These are phyloP conservation scores for Chrysolina americana DNA, from an alignment of 2,888 invertebrate genomes.

Conservation along the genomic window DNA sequence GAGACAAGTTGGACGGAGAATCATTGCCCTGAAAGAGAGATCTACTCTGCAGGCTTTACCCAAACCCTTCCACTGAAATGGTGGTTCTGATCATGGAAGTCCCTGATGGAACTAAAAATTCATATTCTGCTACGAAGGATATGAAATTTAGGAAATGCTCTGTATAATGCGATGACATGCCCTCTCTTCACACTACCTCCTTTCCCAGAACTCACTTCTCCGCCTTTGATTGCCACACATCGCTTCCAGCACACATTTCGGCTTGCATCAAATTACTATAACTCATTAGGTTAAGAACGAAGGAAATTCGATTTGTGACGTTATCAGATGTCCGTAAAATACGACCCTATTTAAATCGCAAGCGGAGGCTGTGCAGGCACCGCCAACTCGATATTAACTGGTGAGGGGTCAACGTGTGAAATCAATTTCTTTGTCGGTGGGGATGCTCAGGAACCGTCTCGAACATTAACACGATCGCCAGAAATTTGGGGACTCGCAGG, in stretches of 20 bases:
- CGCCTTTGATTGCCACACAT: background rate
- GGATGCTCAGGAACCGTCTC: slow-evolving; percentile 17
- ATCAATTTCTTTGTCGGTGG: slow-evolving; percentile 60
- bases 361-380: slow-evolving; percentile 21
- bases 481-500: background rate
- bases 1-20: too few species aligned
- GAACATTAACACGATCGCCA: slow-evolving; percentile 14
- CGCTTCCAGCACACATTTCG: slow-evolving; percentile 51
- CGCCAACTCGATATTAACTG: slow-evolving; percentile 58
- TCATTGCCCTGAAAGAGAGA: too few species aligned
- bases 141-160: too few species aligned
- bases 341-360: slow-evolving; percentile 34
- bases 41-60: too few species aligned
- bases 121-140: too few species aligned
- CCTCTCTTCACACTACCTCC: background rate
- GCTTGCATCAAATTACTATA: slow-evolving; percentile 66
- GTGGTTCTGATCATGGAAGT: too few species aligned
- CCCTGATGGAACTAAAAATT: too few species aligned
- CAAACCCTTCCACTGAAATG: too few species aligned
- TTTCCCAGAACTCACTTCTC: background rate
- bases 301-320: slow-evolving; percentile 64
- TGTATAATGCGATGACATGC: too few species aligned
- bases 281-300: slow-evolving; percentile 63
- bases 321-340: slow-evolving; percentile 58
- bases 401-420: slow-evolving; percentile 61